These are phyloP conservation scores for Lasioglossum morio DNA, from an alignment of 2,888 invertebrate species.

Conservation along the genomic window DNA sequence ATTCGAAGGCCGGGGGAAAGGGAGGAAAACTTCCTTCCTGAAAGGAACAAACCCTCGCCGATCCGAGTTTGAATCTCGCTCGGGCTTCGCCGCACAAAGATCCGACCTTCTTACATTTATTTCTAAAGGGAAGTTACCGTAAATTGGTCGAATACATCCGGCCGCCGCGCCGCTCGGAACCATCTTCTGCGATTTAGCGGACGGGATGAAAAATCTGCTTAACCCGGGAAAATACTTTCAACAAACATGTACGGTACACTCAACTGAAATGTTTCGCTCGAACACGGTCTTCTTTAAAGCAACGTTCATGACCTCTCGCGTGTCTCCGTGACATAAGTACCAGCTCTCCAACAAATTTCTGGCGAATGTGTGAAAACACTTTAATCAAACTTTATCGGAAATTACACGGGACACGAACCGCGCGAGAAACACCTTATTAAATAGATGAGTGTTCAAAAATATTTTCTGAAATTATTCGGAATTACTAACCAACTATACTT, in stretches of 20 bases:
- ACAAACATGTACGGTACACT: background rate
- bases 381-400: background rate
- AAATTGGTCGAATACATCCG: conserved; percentile 3
- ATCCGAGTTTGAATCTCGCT: conserved; percentile 15
- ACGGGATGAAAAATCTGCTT: background rate
- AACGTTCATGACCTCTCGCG: background rate
- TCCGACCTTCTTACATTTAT: background rate
- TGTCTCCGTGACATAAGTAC: background rate
- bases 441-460: background rate
- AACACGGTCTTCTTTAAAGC: background rate
- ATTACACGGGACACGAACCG: background rate
- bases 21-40: conserved; percentile 3
- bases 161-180: background rate
- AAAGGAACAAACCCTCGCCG: conserved; percentile 32
- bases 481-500: background rate
- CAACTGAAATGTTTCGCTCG: no score
- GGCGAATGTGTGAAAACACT: background rate
- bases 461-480: background rate
- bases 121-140: background rate
- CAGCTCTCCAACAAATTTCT: background rate
- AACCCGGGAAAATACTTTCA: background rate
- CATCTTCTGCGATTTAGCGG: background rate
- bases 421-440: background rate
- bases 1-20: background rate
- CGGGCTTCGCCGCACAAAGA: background rate